These are phyloP conservation scores for Cyaniris semiargus DNA, from an alignment of 2,888 invertebrate species.

Conservation along the genomic window DNA sequence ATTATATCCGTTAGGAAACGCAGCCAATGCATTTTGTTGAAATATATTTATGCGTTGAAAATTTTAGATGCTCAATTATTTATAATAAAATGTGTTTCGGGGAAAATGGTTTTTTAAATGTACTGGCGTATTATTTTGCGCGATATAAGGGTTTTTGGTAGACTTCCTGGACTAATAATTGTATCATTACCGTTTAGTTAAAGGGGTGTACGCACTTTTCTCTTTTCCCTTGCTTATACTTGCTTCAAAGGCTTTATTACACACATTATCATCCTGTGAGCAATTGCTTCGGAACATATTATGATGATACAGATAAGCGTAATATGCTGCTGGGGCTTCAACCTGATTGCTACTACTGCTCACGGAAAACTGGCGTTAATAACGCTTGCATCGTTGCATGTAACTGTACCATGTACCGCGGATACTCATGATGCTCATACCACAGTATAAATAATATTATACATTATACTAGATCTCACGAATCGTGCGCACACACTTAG, in stretches of 20 bases:
- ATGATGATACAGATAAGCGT: too few species aligned
- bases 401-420: too few species aligned
- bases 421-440: too few species aligned
- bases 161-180: background rate
- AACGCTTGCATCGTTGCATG: too few species aligned
- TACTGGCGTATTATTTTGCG: background rate
- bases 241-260: background rate
- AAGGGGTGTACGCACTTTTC: background rate
- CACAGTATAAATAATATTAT: too few species aligned
- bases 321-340: too few species aligned
- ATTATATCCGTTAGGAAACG: constrained; percentile 44
- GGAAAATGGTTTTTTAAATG: background rate
- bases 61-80: constrained; percentile 31
- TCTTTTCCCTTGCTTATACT: background rate
- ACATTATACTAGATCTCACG: too few species aligned
- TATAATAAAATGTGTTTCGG: constrained; percentile 24
- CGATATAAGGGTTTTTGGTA: background rate
- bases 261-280: background rate
- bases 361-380: too few species aligned
- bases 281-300: background rate
- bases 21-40: constrained; percentile 41
- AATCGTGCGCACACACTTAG: too few species aligned
- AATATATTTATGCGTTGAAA: constrained; percentile 38
- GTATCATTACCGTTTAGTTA: background rate
- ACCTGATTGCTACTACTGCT: too few species aligned